Base-by-base conservation (phyloP, 2,888 invertebrate species). In the Panzeria rudis region DNA sequence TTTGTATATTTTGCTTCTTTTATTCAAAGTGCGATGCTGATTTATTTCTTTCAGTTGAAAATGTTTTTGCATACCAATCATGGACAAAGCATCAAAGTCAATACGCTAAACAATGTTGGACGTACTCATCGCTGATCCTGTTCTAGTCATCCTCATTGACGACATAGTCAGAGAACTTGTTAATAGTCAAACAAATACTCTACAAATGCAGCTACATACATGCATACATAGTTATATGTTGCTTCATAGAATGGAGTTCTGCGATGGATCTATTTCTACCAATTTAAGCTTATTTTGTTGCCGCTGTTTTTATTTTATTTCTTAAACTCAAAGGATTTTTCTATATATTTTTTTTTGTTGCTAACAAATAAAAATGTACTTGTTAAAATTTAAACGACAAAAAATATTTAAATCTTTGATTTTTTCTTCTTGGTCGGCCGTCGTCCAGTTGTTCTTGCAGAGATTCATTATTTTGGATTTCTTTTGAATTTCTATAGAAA, bases 11-110 rank as follows among this genome's bases (percentile, higher is more conserved):
- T 72, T 69, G 68, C 69, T 71, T 75, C 50, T 38, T 82, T 79
- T 38, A 71, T 82, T 79, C 71, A 59, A 85, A 85, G 85, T 85
- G 85, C 78, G 82, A 85, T 85, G 78, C 82, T 85, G 82, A 85
- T 85, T 85, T 85, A 85, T 85, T 85, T 85, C 75, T 64, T 82
- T 78, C 66, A 85, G 75, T 85, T 71, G 82, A 79, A 85, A 79
- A 78, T 82, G 66, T 71, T 85, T 85, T 85, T 85, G 85, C 82
- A 85, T 85, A 79, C 85, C 82, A 85, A 85, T 85, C 85, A 85
- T 61, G 69, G 71, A 23, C 61, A 61, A 82, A 85, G 56, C 82
- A 85, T 85, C 85, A 82, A 85, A 85, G 85, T 78, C 78, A 82
- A 82, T 79, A 81, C 84, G 68, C 68, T 66, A 73, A 81, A 62